phyloP scores from a whole-genome alignment of 2,113 vertebrate species.

The Rhombomys opimus region DNA sequence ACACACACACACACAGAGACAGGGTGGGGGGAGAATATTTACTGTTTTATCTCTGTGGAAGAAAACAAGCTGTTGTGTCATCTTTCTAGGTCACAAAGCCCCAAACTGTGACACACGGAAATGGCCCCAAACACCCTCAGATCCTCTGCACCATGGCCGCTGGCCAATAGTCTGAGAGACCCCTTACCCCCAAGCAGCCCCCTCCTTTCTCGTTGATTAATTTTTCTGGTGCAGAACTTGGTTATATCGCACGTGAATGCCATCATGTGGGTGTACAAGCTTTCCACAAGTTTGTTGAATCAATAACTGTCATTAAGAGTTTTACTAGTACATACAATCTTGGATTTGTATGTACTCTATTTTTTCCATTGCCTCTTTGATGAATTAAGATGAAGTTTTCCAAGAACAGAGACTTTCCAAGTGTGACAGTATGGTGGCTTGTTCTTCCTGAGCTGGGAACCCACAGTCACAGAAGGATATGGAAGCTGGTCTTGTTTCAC shows the following conservation, averaged over 20 bases:
- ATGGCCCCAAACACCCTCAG: fast-evolving
- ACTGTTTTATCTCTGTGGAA: neutral
- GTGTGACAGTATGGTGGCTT: fast-evolving
- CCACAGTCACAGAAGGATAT: fast-evolving
- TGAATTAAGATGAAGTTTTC: neutral
- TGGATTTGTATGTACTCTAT: neutral
- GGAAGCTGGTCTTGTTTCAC: neutral
- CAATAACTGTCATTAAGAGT: neutral
- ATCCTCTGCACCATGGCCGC: too few relatives aligned
- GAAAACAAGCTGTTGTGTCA: neutral
- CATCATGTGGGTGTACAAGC: fast-evolving
- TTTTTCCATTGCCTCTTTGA: neutral
- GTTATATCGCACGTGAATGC: fast-evolving
- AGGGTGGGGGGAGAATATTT: too few relatives aligned
- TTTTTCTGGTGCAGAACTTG: neutral
- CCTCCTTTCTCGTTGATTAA: neutral
- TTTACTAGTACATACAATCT: neutral
- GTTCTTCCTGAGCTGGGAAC: too few relatives aligned
- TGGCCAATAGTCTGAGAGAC: neutral
- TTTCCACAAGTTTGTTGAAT: neutral
- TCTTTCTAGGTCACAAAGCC: too few relatives aligned
- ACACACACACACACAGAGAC: too few relatives aligned
- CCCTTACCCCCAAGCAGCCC: neutral
- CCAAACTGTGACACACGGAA: too few relatives aligned
- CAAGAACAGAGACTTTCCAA: neutral